Conservation (phyloP, 1,140 invertebrate species). For the Cryptotermes secundus region DNA sequence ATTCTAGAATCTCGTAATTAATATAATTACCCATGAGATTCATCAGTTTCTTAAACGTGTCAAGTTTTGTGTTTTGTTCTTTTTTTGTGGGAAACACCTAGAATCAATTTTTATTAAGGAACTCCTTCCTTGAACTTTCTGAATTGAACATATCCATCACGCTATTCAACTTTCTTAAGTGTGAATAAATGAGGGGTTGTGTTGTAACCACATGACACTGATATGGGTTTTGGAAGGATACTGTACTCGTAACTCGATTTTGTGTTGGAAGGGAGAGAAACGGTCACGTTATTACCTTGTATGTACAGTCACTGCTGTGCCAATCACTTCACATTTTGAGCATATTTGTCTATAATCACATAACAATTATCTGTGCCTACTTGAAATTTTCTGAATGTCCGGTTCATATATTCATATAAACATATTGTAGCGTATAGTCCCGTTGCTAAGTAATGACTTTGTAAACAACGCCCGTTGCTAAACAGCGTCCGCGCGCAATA, state of each 20-base stretch:
- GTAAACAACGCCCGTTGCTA: too few relatives aligned
- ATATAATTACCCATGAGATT: conserved; percentile 7
- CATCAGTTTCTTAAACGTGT: not conserved
- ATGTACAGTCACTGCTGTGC: not conserved
- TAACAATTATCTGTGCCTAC: too few relatives aligned
- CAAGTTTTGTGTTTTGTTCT: too few relatives aligned
- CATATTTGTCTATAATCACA: too few relatives aligned
- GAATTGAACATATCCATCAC: not conserved
- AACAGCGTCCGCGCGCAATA: too few relatives aligned
- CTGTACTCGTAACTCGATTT: not conserved
- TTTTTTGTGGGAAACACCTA: not conserved
- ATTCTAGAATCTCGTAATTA: not conserved
- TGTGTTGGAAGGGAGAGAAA: too few relatives aligned
- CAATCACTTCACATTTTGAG: not conserved
- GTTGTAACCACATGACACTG: not conserved
- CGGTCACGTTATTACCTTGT: not conserved
- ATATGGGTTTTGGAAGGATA: not conserved
- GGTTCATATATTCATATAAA: too few relatives aligned
- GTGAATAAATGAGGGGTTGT: not conserved
- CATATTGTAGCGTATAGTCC: too few relatives aligned
- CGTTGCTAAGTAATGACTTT: too few relatives aligned
- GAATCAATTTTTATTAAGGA: not conserved
- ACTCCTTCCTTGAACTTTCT: not conserved
- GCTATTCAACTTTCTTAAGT: not conserved
- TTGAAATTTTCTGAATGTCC: too few relatives aligned